phyloP scores from a whole-genome alignment of 2,113 vertebrate species.

The Coptodon bakossiorum region DNA sequence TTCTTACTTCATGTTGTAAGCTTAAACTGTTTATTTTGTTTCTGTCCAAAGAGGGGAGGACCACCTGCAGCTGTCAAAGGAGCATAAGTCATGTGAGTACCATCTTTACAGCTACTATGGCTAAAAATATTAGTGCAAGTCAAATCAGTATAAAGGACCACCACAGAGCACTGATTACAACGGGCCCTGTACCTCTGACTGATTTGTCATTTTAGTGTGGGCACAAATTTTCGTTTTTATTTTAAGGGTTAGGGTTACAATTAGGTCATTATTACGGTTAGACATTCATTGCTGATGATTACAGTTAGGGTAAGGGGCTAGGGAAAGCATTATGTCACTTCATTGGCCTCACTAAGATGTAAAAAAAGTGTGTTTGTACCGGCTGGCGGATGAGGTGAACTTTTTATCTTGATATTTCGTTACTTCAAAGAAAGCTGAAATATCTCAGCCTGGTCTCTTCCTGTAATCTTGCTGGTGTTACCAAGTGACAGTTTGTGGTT shows the following conservation, averaged over 20 bases:
- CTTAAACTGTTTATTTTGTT: neutral
- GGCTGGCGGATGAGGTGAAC: accelerated
- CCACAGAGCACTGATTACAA: neutral
- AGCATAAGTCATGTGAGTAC: accelerated
- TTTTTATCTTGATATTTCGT: accelerated
- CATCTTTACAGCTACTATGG: accelerated
- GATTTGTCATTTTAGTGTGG: neutral
- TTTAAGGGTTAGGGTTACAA: accelerated
- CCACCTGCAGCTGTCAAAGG: neutral
- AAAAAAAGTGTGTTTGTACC: accelerated
- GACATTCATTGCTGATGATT: too few relatives aligned
- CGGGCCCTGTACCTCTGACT: neutral
- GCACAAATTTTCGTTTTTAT: accelerated
- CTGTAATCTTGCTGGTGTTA: neutral
- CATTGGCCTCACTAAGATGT: too few relatives aligned
- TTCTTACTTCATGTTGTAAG: neutral
- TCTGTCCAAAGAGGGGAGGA: accelerated
- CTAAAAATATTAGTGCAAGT: neutral
- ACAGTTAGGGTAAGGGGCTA: too few relatives aligned
- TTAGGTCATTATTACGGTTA: too few relatives aligned
- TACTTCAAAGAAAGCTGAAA: neutral
- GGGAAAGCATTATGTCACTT: too few relatives aligned
- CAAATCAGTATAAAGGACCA: neutral
- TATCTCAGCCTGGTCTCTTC: accelerated
- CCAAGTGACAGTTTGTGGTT: accelerated